Conservation (phyloP, 1,140 invertebrate species). For the Calliphora vicina region DNA sequence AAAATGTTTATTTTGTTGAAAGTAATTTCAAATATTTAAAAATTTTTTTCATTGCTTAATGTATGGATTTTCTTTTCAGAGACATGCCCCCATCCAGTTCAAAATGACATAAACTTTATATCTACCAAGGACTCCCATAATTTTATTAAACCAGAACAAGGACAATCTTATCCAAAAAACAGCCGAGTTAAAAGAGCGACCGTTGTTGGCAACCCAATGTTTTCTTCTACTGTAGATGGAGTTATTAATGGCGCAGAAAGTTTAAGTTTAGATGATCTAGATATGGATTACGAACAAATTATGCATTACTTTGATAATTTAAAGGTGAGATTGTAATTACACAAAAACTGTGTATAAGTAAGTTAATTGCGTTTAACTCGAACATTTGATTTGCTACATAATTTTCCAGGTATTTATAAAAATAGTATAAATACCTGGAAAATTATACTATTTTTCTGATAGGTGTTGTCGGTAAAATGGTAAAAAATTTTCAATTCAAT, state of each 20-base stretch:
- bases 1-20: too few relatives aligned
- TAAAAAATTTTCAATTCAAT: too few relatives aligned
- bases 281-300: constrained; percentile 96
- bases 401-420: too few relatives aligned
- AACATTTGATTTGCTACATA: too few relatives aligned
- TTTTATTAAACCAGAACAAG: constrained; percentile 17
- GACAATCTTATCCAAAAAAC: constrained; percentile 27
- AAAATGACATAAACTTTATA: constrained; percentile 37
- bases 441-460: too few relatives aligned
- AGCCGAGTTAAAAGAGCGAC: constrained; percentile 76
- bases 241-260: constrained; percentile 64
- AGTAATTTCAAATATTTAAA: too few relatives aligned
- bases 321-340: constrained; percentile 75
- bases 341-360: too few relatives aligned
- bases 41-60: too few relatives aligned
- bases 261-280: constrained; percentile 79
- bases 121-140: neutral
- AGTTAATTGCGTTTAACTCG: too few relatives aligned
- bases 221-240: constrained; percentile 67
- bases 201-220: constrained; percentile 89
- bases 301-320: constrained; percentile 98
- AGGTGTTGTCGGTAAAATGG: too few relatives aligned
- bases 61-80: neutral
- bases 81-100: neutral
- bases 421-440: too few relatives aligned